Evolutionary conservation across 2,797 vertebrate genomes (phyloP).

Genomic region (Spinus pinus): DNA sequence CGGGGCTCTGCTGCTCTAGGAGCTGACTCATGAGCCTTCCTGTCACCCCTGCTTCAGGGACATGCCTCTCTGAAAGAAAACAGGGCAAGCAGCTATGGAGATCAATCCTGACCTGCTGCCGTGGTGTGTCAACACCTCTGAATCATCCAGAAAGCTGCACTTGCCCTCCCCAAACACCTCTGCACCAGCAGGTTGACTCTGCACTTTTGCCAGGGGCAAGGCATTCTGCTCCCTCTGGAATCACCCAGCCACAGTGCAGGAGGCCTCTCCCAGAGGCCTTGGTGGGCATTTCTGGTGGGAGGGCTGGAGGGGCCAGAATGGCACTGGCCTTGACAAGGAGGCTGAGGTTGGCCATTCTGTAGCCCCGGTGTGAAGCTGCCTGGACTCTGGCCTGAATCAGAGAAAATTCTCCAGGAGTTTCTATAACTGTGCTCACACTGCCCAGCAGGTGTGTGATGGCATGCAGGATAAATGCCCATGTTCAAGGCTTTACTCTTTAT

Average conservation of each 20-base stretch:
- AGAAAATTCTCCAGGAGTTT: not conserved
- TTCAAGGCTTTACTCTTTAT: not conserved
- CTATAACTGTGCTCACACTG: not conserved
- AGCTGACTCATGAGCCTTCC: conserved; percentile 21
- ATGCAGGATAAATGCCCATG: not conserved
- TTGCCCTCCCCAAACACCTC: not conserved
- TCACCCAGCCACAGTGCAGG: accelerated
- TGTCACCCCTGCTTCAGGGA: not conserved
- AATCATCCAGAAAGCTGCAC: not conserved
- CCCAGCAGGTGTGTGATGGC: not conserved
- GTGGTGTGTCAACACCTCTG: not conserved
- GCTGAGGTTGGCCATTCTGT: not conserved
- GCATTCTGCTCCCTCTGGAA: not conserved
- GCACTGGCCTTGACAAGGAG: not conserved
- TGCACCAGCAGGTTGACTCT: not conserved
- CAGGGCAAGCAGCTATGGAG: not conserved
- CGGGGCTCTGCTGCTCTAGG: not conserved
- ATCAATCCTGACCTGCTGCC: not conserved
- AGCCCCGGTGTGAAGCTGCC: not conserved
- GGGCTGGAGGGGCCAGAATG: not conserved
- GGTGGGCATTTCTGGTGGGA: not conserved
- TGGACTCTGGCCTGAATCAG: not conserved
- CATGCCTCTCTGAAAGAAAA: not conserved
- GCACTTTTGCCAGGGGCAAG: not conserved
- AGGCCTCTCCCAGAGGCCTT: not conserved